Evolutionary conservation across 2,113 vertebrate species (phyloP).

Genomic region (Eublepharis macularius): DNA sequence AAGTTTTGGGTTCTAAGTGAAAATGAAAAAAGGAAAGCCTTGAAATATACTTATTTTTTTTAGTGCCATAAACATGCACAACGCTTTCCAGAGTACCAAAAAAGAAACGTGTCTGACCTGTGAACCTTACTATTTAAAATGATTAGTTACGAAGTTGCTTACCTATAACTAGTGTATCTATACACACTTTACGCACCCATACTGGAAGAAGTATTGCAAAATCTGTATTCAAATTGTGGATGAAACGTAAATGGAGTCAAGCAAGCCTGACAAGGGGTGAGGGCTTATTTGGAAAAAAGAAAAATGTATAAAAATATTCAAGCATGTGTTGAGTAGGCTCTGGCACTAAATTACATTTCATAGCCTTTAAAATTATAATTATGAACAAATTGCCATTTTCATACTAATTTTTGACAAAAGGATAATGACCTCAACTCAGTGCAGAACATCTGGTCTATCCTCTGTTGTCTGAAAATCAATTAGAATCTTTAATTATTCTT

Average conservation of each 20-base stretch:
- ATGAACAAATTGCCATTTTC: constrained; percentile 57
- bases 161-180: neutral
- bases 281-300: neutral
- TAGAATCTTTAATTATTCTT: constrained; percentile 67
- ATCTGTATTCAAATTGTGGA: neutral
- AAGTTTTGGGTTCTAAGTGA: too few relatives aligned
- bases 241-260: neutral
- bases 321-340: neutral
- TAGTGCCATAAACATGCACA: too few relatives aligned
- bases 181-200: neutral
- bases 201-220: neutral
- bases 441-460: constrained; percentile 52
- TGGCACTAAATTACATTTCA: constrained; percentile 43
- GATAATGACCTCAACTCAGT: constrained; percentile 49
- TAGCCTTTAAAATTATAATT: constrained; percentile 51
- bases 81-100: neutral
- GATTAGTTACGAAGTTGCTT: neutral
- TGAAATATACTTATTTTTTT: too few relatives aligned
- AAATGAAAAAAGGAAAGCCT: too few relatives aligned
- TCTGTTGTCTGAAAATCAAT: constrained; percentile 64
- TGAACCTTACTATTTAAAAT: neutral
- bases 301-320: neutral
- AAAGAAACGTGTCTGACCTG: neutral
- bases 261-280: constrained; percentile 9
- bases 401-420: constrained; percentile 59